Evolutionary conservation across 2,797 vertebrate genomes (phyloP).

Genomic region (Halcyon chelicuti): DNA sequence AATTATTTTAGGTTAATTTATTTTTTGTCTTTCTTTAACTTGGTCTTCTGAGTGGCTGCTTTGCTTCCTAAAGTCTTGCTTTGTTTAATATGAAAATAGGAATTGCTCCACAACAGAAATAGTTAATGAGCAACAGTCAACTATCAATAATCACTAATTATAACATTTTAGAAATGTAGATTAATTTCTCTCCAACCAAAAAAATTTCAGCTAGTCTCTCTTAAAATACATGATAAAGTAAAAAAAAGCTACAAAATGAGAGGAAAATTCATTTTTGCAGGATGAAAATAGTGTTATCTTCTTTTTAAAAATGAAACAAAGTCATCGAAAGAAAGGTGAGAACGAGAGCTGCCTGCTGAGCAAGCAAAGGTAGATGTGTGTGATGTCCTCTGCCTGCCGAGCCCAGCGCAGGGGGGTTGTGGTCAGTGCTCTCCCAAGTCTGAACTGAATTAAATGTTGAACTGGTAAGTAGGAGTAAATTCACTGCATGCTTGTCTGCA

Average conservation of each 20-base stretch:
- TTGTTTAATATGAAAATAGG: background rate
- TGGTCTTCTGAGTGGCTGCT: background rate
- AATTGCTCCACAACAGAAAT: background rate
- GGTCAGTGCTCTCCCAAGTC: background rate
- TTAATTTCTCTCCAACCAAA: background rate
- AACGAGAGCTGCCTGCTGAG: rapidly evolving
- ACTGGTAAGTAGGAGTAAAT: conserved; percentile 7
- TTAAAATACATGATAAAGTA: background rate
- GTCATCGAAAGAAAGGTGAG: background rate
- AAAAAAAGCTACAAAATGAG: rapidly evolving
- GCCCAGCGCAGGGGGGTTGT: background rate
- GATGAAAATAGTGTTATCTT: no score
- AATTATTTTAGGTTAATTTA: background rate
- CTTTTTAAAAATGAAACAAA: background rate
- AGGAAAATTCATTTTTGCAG: background rate
- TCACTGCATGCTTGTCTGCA: conserved; percentile 22
- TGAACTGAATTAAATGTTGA: background rate
- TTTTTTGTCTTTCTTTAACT: background rate
- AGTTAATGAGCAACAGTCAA: background rate
- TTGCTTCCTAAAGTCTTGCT: background rate
- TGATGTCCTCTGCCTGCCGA: background rate
- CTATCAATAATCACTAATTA: background rate
- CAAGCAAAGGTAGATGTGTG: rapidly evolving
- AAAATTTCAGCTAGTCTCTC: background rate
- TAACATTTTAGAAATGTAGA: background rate